Percentiles rank a stretch among this genome's conserved stretches.
phyloP scores from a whole-genome alignment of 2,797 vertebrate species.

The Coendou prehensilis region DNA sequence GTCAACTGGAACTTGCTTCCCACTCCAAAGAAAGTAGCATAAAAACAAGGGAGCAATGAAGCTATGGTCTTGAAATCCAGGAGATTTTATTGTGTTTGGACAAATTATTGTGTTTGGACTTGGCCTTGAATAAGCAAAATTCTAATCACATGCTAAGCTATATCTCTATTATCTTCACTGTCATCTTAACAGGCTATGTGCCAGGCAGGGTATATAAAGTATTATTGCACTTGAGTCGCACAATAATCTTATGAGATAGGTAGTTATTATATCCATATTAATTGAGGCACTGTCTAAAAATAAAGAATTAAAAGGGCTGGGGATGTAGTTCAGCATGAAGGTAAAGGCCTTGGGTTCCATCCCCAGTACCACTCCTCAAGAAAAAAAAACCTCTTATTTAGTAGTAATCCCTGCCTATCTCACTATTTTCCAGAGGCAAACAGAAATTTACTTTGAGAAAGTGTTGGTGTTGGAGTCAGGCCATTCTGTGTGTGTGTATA shows the following conservation, averaged over 20 bases:
- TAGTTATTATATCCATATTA: slow-evolving; percentile 18
- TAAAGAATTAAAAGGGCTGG: background rate
- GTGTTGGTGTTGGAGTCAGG: background rate
- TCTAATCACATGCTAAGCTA: slow-evolving; percentile 19
- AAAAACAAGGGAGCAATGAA: slow-evolving; percentile 14
- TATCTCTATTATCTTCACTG: slow-evolving; percentile 41
- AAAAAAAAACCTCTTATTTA: background rate
- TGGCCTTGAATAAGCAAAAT: slow-evolving; percentile 53
- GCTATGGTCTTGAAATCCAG: background rate
- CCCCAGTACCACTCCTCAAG: no score
- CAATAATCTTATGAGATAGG: background rate
- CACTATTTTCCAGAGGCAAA: background rate
- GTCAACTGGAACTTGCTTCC: background rate
- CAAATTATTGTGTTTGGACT: slow-evolving; percentile 21
- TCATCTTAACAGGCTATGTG: slow-evolving; percentile 31
- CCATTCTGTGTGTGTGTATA: no score
- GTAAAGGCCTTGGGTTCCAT: background rate
- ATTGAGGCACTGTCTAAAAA: background rate
- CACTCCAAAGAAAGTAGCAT: slow-evolving; percentile 39
- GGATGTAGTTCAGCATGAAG: background rate
- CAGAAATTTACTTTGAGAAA: background rate
- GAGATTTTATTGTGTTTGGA: slow-evolving; percentile 45
- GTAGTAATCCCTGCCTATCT: background rate
- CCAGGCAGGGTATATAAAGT: background rate
- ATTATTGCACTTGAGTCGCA: background rate